A percentile compares a stretch with the other conserved stretches of the same genome.
phyloP scores from a whole-genome alignment of 2,797 vertebrate genomes.

The Aplochiton taeniatus region DNA sequence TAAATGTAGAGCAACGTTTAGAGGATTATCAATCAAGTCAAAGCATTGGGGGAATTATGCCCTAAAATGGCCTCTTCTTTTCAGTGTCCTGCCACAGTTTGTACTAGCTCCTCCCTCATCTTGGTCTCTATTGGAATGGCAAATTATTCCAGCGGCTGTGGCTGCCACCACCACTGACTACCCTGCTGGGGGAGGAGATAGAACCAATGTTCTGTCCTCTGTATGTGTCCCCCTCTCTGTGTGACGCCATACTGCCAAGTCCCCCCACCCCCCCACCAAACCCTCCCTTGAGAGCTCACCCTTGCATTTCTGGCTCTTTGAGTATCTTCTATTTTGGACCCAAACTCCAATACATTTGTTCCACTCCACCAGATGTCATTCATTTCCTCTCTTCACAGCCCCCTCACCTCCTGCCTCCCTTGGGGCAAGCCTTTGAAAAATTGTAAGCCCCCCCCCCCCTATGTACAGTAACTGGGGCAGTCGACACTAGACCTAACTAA shows the following conservation, averaged over 20 bases:
- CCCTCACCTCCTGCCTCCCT: constrained; percentile 59
- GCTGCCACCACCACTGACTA: too few relatives aligned
- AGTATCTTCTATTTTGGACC: constrained; percentile 65
- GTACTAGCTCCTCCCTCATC: constrained; percentile 64
- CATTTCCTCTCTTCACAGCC: constrained; percentile 63
- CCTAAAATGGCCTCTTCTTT: constrained; percentile 65
- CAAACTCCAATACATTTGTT: constrained; percentile 58
- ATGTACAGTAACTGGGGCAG: constrained; percentile 67
- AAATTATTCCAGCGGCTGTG: constrained; percentile 64
- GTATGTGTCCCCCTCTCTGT: constrained; percentile 44
- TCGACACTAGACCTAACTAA: constrained; percentile 64
- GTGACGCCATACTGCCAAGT: constrained; percentile 20
- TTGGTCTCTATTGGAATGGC: constrained; percentile 65
- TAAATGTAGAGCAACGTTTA: constrained; percentile 83
- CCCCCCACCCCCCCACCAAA: background rate
- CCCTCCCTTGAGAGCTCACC: constrained; percentile 43
- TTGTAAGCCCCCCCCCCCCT: constrained; percentile 49
- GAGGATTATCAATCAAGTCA: constrained; percentile 77
- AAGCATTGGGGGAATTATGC: constrained; percentile 61
- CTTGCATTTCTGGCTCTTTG: constrained; percentile 59
- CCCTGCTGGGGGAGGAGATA: constrained; percentile 44
- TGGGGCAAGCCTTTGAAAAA: constrained; percentile 62
- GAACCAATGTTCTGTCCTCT: constrained; percentile 64
- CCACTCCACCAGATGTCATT: constrained; percentile 70
- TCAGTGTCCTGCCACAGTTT: constrained; percentile 74